Base-by-base conservation (phyloP, 2,113 vertebrate species). In the Periophthalmodon schlosseri region DNA sequence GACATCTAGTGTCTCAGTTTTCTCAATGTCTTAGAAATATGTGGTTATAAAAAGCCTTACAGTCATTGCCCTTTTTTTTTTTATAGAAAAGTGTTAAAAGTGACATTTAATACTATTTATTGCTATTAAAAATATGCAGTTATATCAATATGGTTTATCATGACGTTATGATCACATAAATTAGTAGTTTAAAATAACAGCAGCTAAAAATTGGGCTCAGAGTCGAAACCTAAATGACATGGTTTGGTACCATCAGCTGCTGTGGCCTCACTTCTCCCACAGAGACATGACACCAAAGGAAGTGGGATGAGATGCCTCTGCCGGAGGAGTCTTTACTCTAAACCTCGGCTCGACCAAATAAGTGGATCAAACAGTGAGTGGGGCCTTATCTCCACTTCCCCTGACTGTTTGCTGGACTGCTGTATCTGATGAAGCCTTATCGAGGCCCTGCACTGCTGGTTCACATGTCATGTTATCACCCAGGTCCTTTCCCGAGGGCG, bases 401-500 rank as follows among this genome's bases (percentile, higher is more conserved):
- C 78, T 93, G 90, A 82, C 87, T 90, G 87, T 88, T 93, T 89
- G 77, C 88, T 90, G 77, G 88, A 84, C 76, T 74, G 68, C 68
- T 61, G 71, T 92, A 91, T 91, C 91, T 82, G 91, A 92, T 92
- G 74, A 83, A 79, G 70, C 72, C 84, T 90, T 91, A 92, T 93
- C 92, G 60, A 76, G 77, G 76, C 81, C 80, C 69, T 89, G 82
- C 90, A 93, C 88, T 83, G 77, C 82, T 87, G 82, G 89, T 86
- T 93, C 85, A 85, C 89, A 93, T 83, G 89, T 92, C 88, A 87
- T 68, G 93, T 94, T 95, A 93, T 95, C 89, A 78, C 83, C 78
- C 85, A 76, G 84, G 89, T 89, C 89, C 86, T 86, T 91, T 95
- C 90, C 92, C 88, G 67, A 54, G 83, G 70, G 85, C 79, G 82